These are phyloP conservation scores for Cassiopea xamachana DNA, from an alignment of 30 jellyfish, hydroid and myxozoan genomes.

Conservation along the genomic window DNA sequence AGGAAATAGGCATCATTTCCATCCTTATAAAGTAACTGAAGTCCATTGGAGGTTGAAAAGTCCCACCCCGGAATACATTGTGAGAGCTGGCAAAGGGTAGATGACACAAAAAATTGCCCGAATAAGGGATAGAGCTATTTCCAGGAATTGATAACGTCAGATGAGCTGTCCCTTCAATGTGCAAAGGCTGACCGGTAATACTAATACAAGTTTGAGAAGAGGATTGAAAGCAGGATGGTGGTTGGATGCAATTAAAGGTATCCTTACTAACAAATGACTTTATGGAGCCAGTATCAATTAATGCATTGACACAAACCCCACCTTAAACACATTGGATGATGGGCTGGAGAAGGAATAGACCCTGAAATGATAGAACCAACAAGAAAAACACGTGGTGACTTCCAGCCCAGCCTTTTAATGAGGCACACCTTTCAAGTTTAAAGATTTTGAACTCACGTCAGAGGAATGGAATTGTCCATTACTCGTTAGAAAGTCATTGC, in stretches of 20 bases:
- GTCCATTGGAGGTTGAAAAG: slow-evolving; percentile 55
- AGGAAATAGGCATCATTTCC: slow-evolving; percentile 43
- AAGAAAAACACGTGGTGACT: too few species aligned
- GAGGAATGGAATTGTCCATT: too few species aligned
- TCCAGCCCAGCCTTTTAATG: too few species aligned
- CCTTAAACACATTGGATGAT: slow-evolving; percentile 3
- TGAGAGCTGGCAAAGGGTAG: neutral
- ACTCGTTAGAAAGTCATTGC: too few species aligned
- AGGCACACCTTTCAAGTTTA: too few species aligned
- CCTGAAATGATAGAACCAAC: neutral
- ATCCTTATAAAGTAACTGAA: slow-evolving; percentile 32
- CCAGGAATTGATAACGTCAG: slow-evolving; percentile 21
- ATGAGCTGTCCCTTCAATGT: slow-evolving; percentile 27
- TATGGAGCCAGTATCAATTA: slow-evolving; percentile 11
- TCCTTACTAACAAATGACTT: neutral
- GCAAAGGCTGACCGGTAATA: slow-evolving; percentile 29
- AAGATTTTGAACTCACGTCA: too few species aligned
- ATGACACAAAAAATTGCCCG: slow-evolving; percentile 34
- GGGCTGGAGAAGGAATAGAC: slow-evolving; percentile 10
- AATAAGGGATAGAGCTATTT: slow-evolving; percentile 7
- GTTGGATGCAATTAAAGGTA: neutral
- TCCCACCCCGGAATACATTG: slow-evolving; percentile 44
- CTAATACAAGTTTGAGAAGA: slow-evolving; percentile 27
- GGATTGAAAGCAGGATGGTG: neutral
- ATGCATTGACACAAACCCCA: slow-evolving; percentile 18